Percentiles rank a stretch among this genome's conserved stretches.
phyloP scores from a whole-genome alignment of 2,113 vertebrate species.

The human region DNA sequence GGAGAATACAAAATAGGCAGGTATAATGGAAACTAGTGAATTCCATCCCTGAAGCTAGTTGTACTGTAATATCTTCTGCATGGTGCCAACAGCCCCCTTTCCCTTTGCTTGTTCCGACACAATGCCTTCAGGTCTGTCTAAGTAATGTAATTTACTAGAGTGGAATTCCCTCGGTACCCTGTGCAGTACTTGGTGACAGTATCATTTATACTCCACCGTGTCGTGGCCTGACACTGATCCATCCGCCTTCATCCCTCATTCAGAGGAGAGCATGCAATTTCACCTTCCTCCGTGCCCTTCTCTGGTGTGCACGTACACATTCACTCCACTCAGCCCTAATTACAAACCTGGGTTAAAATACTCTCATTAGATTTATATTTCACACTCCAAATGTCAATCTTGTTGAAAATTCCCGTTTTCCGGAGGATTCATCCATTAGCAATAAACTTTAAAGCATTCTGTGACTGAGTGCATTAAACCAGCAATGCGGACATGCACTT shows the following conservation, averaged over 20 bases:
- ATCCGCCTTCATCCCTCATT: constrained; percentile 84
- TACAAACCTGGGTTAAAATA: constrained; percentile 85
- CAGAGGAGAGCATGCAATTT: constrained; percentile 80
- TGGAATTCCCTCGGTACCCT: constrained; percentile 86
- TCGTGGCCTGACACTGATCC: constrained; percentile 85
- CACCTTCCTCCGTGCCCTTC: constrained; percentile 86
- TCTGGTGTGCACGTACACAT: constrained; percentile 76
- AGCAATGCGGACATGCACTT: constrained; percentile 76
- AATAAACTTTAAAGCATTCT: constrained; percentile 84
- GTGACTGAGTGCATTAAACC: constrained; percentile 80
- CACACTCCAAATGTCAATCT: constrained; percentile 83
- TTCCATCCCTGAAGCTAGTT: constrained; percentile 80
- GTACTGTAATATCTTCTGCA: constrained; percentile 77
- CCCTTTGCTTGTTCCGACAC: constrained; percentile 83
- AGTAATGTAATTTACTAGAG: constrained; percentile 90
- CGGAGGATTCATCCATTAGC: constrained; percentile 83
- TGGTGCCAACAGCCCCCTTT: constrained; percentile 84
- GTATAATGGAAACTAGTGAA: constrained; percentile 54
- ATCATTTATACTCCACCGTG: constrained; percentile 88
- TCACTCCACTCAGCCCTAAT: constrained; percentile 85
- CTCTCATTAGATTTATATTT: constrained; percentile 85
- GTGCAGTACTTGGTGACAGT: constrained; percentile 87
- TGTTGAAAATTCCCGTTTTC: constrained; percentile 84
- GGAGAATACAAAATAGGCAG: neutral
- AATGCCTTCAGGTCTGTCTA: constrained; percentile 89